Percentiles rank a stretch among this genome's conserved stretches.
Conservation (phyloP, 2,888 invertebrate genomes). For the Andrena camellia region DNA sequence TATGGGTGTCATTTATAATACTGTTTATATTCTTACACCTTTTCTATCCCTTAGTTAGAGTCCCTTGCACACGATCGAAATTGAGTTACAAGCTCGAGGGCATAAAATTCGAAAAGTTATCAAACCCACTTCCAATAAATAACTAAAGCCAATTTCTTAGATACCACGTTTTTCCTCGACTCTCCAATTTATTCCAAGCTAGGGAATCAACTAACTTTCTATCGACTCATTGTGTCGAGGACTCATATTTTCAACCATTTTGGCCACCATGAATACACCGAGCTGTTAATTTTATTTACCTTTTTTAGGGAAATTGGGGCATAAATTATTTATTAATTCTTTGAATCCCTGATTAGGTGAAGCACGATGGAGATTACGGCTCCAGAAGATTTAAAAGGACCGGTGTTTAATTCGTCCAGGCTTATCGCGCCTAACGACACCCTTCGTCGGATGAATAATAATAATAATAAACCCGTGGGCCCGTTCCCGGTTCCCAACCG, state of each 20-base stretch:
- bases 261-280: not conserved
- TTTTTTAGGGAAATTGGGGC: not conserved
- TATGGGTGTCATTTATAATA: not conserved
- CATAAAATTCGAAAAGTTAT: no score
- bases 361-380: not conserved
- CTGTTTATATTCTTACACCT: conserved; percentile 1
- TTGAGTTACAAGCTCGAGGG: no score
- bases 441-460: conserved; percentile 42
- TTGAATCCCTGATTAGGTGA: conserved; percentile 9
- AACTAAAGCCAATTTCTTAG: no score
- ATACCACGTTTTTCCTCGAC: no score
- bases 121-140: no score
- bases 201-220: no score
- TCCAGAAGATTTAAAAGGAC: conserved; percentile 13
- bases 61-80: no score
- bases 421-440: conserved; percentile 52
- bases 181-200: no score
- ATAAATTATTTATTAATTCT: conserved; percentile 11
- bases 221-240: no score
- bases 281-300: not conserved
- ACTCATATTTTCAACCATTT: no score
- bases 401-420: conserved; percentile 22
- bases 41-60: no score
- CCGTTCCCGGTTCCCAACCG: conserved; percentile 42
- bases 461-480: conserved; percentile 6